Evolutionary conservation across 2,113 vertebrate genomes (phyloP).

Genomic region (Cyprinodon brontotheroides): DNA sequence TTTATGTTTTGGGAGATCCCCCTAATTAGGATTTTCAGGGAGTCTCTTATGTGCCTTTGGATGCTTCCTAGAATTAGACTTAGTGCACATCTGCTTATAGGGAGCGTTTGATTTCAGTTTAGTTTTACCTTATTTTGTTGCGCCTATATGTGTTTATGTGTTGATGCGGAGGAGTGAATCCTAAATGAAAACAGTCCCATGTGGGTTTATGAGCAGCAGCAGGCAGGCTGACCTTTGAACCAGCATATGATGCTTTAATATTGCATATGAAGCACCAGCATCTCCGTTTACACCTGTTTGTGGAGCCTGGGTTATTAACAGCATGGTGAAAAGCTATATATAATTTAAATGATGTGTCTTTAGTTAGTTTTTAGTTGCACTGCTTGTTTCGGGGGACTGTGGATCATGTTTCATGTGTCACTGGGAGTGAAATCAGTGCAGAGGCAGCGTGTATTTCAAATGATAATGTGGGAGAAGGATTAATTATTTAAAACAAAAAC

Average conservation of each 20-base stretch:
- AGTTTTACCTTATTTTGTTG: slow-evolving; percentile 50
- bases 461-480: slow-evolving; percentile 63
- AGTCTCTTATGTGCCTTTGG: slow-evolving; percentile 32
- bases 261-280: slow-evolving; percentile 49
- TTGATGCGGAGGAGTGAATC: slow-evolving; percentile 33
- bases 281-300: slow-evolving; percentile 57
- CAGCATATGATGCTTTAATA: slow-evolving; percentile 65
- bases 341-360: slow-evolving; percentile 31
- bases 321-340: slow-evolving; percentile 3
- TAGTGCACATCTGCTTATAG: slow-evolving; percentile 39
- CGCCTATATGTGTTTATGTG: slow-evolving; percentile 5
- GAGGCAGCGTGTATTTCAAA: slow-evolving; percentile 64
- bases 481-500: slow-evolving; percentile 65
- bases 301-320: slow-evolving; percentile 28
- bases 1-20: slow-evolving; percentile 15
- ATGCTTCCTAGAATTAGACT: slow-evolving; percentile 50
- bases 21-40: not conserved
- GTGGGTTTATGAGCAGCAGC: slow-evolving; percentile 65
- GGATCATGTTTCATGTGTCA: slow-evolving; percentile 56
- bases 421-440: slow-evolving; percentile 63
- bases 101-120: slow-evolving; percentile 39
- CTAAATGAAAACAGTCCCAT: slow-evolving; percentile 67
- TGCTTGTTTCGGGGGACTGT: slow-evolving; percentile 42
- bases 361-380: slow-evolving; percentile 29
- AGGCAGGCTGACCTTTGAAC: slow-evolving; percentile 71